Evolutionary conservation across 92 coral and sea anemone genomes (phyloP).

Genomic region (Parazoanthus darwini): DNA sequence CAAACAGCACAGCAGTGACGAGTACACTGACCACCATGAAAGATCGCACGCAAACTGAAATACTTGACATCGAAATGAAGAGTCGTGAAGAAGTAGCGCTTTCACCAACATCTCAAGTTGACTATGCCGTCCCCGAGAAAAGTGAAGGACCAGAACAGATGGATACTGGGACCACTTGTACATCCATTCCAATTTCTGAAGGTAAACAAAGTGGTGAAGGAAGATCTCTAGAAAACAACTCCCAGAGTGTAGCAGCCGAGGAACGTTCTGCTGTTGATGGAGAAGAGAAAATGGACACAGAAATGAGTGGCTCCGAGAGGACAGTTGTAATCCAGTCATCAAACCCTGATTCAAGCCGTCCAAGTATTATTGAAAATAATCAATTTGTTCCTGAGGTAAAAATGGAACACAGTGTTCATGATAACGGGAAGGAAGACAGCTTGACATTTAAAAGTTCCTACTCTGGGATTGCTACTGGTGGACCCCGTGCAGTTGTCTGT

Average conservation of each 20-base stretch:
- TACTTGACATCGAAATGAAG: constrained; percentile 34
- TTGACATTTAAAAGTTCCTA: background rate
- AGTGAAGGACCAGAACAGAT: background rate
- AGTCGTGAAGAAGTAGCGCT: background rate
- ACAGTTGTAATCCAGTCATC: background rate
- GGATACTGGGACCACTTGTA: constrained; percentile 7
- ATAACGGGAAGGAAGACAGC: background rate
- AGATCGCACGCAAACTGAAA: background rate
- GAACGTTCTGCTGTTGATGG: background rate
- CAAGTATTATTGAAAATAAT: background rate
- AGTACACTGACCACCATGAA: background rate
- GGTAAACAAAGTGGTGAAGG: background rate
- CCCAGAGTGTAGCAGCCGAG: background rate
- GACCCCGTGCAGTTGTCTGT: background rate
- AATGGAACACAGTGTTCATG: background rate
- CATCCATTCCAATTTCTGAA: background rate
- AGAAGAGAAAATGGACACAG: constrained; percentile 38
- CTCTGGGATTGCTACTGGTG: background rate
- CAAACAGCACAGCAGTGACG: background rate
- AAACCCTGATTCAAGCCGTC: background rate
- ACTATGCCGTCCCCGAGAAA: background rate
- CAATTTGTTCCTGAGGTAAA: constrained; percentile 3
- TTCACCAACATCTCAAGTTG: background rate
- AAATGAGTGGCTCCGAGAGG: background rate
- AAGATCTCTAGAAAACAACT: background rate